Evolutionary conservation across 2,888 invertebrate species (phyloP).

Genomic region (Andrena hattorfiana): DNA sequence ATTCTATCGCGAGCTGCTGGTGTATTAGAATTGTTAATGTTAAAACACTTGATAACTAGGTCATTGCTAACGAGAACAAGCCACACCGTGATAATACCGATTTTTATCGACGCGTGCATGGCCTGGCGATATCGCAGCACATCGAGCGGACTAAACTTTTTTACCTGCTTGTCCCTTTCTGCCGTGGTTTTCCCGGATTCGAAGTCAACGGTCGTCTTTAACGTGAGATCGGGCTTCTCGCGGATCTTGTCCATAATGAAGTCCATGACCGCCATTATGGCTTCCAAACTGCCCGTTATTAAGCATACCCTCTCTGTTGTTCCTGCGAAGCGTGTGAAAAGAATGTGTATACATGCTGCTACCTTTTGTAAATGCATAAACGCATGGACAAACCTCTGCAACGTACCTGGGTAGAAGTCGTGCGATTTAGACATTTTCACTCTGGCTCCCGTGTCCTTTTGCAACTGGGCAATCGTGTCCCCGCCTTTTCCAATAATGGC

Average conservation of each 20-base stretch:
- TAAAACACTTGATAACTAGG: slow-evolving; percentile 18
- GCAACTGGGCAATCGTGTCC: slow-evolving; percentile 98
- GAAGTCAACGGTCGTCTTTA: slow-evolving; percentile 91
- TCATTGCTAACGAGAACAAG: slow-evolving; percentile 17
- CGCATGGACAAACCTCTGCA: not conserved
- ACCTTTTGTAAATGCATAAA: not conserved
- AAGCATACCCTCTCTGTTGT: slow-evolving; percentile 97
- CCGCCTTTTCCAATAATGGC: slow-evolving; percentile 99
- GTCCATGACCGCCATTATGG: slow-evolving; percentile 95
- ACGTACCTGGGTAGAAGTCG: slow-evolving; percentile 98
- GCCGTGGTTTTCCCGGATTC: slow-evolving; percentile 92
- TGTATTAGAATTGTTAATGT: slow-evolving; percentile 3
- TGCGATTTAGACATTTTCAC: slow-evolving; percentile 99
- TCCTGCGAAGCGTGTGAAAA: slow-evolving; percentile 86
- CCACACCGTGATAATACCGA: not conserved
- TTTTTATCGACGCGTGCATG: not conserved
- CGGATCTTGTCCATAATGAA: slow-evolving; percentile 98
- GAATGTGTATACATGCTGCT: not conserved
- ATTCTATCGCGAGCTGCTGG: not conserved
- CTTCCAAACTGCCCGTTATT: slow-evolving; percentile 95
- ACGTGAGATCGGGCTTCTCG: slow-evolving; percentile 95
- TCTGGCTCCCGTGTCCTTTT: slow-evolving; percentile 98
- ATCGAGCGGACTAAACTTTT: not conserved
- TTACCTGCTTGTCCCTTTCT: slow-evolving; percentile 95
- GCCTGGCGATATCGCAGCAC: not conserved